A percentile compares a stretch with the other conserved stretches of the same genome.
Evolutionary conservation across 2,888 invertebrate species (phyloP).

Genomic region (Autographa pulchrina): DNA sequence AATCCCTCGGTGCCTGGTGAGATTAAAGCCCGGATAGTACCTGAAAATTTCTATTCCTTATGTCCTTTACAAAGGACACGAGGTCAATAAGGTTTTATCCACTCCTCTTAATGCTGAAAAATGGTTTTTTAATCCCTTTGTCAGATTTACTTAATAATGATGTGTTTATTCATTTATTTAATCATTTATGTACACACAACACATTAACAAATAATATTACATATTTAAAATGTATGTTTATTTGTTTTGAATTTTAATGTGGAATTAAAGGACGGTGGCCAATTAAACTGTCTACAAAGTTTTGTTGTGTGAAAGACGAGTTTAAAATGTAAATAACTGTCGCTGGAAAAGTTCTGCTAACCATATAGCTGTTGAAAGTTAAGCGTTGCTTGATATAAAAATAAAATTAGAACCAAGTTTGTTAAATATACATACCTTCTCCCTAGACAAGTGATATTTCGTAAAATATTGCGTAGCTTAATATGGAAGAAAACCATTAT

Average conservation of each 20-base stretch:
- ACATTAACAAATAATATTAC: no score
- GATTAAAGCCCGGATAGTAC: constrained; percentile 47
- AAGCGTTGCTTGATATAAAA: no score
- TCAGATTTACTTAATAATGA: neutral
- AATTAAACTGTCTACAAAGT: neutral
- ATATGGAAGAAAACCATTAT: no score
- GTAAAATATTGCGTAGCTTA: no score
- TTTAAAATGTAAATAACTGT: neutral
- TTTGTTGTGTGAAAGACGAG: neutral
- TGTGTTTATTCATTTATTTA: no score
- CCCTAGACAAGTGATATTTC: no score
- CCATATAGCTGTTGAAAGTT: no score
- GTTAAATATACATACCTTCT: no score
- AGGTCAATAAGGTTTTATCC: constrained; percentile 12
- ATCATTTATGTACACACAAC: no score
- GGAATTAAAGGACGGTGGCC: neutral
- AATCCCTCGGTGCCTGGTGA: constrained; percentile 44
- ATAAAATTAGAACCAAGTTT: no score
- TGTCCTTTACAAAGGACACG: neutral
- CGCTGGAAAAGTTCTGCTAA: no score
- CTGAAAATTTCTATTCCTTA: constrained; percentile 5
- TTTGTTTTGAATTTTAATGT: constrained; percentile 6
- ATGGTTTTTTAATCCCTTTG: constrained; percentile 10
- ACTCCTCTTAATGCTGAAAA: neutral
- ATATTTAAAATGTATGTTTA: no score